Evolutionary conservation across 2,797 vertebrate genomes (phyloP), one percentile per base, ranked within the genome.

Genomic region (Gymnothorax javanicus): DNA sequence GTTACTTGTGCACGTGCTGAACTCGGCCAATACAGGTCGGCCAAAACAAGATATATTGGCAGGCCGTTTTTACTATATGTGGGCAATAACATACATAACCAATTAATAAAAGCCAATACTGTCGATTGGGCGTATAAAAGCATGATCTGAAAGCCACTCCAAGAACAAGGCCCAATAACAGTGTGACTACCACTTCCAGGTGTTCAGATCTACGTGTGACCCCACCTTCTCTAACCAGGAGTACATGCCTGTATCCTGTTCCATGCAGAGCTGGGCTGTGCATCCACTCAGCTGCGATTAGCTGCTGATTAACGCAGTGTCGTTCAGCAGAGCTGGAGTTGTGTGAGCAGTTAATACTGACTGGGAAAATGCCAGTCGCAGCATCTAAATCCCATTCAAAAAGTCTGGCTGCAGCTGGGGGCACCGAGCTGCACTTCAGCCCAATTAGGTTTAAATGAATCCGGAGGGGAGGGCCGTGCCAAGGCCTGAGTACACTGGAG

Each of bases 401-500:
- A 56, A 33, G 85, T 6, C 27, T 56, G 15, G 15, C 71, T 17
- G 85, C 67, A 27, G 23, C 57, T 27, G 4, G n/a, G 33, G 7
- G 85, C 64, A 23, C 52, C 52, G 7, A 23, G 71, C 50, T n/a
- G 54, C 71, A 69, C 25, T 75, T 73, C n/a, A 86, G 64, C 27
- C 58, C 54, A 27, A 75, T 86, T 86, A 86, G 69, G 2, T 27
- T 5, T 43, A 77, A 86, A 86, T 75, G n/a, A 67, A 43, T 84
- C 84, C 33, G 64, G 4, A 1, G 75, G 83, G 4, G 56, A 20
- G 56, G 27, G 71, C 64, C 85, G 62, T 86, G 20, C 86, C 71
- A 77, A 77, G 86, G 89, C 88, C 85, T 83, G 83, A 88, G 90
- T 85, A 89, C 89, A 4, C 54, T 50, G 56, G 82, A 60, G 58